Evolutionary conservation across 2,797 vertebrate species (phyloP).

Genomic region (Cheracebus regulus): DNA sequence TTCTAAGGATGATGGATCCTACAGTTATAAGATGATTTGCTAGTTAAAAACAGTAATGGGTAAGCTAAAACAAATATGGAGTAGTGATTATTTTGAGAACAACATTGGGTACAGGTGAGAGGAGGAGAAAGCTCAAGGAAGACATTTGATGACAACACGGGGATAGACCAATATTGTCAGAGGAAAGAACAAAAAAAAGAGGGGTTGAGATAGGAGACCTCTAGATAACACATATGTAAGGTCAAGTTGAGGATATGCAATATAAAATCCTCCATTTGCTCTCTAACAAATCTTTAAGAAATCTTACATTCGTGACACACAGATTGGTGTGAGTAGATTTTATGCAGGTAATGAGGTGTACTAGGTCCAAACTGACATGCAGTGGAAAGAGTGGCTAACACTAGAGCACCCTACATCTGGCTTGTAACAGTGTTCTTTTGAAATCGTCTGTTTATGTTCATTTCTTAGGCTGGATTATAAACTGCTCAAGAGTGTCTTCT

Average conservation of each 20-base stretch:
- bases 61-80: not conserved
- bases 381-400: not conserved
- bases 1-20: not conserved
- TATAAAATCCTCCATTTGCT: not conserved
- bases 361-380: not conserved
- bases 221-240: not conserved
- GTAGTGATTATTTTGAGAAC: not conserved
- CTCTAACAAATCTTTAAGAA: not conserved
- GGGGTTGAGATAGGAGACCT: not conserved
- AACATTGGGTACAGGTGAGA: not conserved
- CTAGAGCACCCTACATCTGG: not conserved
- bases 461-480: not conserved
- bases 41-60: not conserved
- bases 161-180: not conserved
- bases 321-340: not conserved
- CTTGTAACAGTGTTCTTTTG: not conserved
- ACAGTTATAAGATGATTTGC: not conserved
- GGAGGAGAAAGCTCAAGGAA: not conserved
- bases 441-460: not conserved
- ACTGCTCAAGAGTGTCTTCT: not conserved
- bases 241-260: not conserved
- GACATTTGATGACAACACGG: not conserved
- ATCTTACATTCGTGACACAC: no score
- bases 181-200: not conserved
- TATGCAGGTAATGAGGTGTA: not conserved